Evolutionary conservation across 1,140 invertebrate genomes (phyloP).

Genomic region (Microplitis mediator): DNA sequence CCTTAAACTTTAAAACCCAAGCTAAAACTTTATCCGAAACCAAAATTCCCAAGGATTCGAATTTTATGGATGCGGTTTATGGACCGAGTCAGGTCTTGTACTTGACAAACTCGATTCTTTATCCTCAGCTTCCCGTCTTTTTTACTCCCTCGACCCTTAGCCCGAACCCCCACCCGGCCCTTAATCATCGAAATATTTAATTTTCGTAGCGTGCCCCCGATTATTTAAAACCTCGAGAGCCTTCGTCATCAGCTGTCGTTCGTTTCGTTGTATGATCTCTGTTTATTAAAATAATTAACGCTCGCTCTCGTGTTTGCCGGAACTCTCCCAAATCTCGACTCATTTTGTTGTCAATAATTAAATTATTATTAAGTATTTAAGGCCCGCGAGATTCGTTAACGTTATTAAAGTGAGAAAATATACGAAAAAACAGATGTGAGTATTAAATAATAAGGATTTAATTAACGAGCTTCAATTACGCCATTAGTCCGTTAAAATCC

Average conservation of each 20-base stretch:
- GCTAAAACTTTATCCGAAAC: not conserved
- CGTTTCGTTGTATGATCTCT: constrained; percentile 18
- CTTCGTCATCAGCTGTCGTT: constrained; percentile 9
- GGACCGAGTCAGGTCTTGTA: too few species aligned
- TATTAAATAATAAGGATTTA: not conserved
- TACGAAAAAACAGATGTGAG: not conserved
- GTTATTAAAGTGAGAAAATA: too few species aligned
- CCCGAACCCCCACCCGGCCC: too few species aligned
- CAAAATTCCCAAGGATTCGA: not conserved
- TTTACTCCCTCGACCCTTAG: not conserved
- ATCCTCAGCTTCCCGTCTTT: not conserved
- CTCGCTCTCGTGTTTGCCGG: not conserved
- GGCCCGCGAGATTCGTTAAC: too few species aligned
- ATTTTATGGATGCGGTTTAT: not conserved
- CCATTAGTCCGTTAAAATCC: not conserved
- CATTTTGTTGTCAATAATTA: not conserved
- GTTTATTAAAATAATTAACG: constrained; percentile 1
- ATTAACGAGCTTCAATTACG: not conserved
- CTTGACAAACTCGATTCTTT: constrained; percentile 20
- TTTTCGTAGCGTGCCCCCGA: constrained; percentile 24
- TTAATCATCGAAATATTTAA: constrained; percentile 3
- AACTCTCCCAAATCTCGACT: too few species aligned
- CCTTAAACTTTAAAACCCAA: constrained; percentile 4
- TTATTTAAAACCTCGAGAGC: constrained; percentile 12
- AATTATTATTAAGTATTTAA: not conserved